phyloP scores from a whole-genome alignment of 2,888 invertebrate genomes.

The Morpho achilles region DNA sequence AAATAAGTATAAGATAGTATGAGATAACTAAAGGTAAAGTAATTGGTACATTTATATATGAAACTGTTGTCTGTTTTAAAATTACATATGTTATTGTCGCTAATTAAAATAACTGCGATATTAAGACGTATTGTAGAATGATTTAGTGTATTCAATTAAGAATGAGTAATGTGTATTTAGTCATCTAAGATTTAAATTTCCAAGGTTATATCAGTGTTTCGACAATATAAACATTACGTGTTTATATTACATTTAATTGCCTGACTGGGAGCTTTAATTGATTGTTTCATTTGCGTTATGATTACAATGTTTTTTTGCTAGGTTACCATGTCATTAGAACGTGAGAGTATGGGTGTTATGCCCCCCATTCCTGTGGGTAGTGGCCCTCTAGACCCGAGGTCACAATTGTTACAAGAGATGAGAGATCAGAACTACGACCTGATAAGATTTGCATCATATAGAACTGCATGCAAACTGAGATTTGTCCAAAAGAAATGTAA shows the following conservation, averaged over 20 bases:
- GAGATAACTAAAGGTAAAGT: constrained; percentile 59
- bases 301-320: not conserved
- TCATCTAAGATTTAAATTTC: constrained; percentile 1
- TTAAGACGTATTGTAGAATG: constrained; percentile 5
- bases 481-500: constrained; percentile 99
- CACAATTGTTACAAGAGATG: constrained; percentile 91
- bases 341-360: constrained; percentile 55
- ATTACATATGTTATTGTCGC: constrained; percentile 1
- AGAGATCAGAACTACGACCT: constrained; percentile 95
- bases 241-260: too few relatives aligned
- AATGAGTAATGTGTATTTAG: constrained; percentile 14
- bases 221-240: too few relatives aligned
- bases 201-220: too few relatives aligned
- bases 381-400: constrained; percentile 80
- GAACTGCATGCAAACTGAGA: constrained; percentile 97
- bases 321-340: constrained; percentile 60
- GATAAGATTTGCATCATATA: constrained; percentile 98
- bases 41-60: constrained; percentile 2
- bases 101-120: constrained; percentile 5
- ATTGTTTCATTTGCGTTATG: not conserved
- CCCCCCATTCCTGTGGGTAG: constrained; percentile 38
- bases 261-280: not conserved
- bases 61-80: not conserved
- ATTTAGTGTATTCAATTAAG: constrained; percentile 5
- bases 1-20: constrained; percentile 50